Conservation (phyloP, 2,113 vertebrate species). For the Lasiurus cinereus region DNA sequence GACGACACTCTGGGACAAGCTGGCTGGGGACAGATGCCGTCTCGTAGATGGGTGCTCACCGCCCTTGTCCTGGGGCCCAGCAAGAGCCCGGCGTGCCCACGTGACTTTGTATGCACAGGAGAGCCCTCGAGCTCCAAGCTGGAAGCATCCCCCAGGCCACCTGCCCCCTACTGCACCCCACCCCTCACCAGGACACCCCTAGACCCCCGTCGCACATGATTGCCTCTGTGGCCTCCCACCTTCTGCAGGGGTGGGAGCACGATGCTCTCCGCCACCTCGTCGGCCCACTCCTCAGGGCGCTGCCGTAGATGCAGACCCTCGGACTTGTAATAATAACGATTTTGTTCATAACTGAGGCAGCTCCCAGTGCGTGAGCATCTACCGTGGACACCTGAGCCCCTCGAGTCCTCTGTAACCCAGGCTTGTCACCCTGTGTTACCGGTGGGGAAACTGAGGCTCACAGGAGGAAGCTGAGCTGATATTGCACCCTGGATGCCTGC, state of each 20-base stretch:
- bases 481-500: neutral
- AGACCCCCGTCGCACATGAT: fast-evolving
- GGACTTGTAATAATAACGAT: slow-evolving; percentile 43
- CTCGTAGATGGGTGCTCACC: neutral
- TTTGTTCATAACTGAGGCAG: neutral
- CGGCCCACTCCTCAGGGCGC: neutral
- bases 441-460: neutral
- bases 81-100: neutral
- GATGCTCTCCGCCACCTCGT: neutral
- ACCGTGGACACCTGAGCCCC: neutral
- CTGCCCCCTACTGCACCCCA: neutral
- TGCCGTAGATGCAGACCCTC: neutral
- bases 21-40: fast-evolving
- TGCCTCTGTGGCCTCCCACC: neutral
- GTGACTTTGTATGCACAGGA: neutral
- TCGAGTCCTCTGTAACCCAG: neutral
- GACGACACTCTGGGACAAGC: neutral
- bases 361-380: neutral
- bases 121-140: neutral
- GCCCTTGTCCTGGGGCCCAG: neutral
- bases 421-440: neutral
- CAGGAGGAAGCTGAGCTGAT: neutral
- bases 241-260: neutral
- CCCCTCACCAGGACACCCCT: neutral
- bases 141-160: neutral